Conservation (phyloP, 2,113 vertebrate genomes). For the Hymenochirus boettgeri region DNA sequence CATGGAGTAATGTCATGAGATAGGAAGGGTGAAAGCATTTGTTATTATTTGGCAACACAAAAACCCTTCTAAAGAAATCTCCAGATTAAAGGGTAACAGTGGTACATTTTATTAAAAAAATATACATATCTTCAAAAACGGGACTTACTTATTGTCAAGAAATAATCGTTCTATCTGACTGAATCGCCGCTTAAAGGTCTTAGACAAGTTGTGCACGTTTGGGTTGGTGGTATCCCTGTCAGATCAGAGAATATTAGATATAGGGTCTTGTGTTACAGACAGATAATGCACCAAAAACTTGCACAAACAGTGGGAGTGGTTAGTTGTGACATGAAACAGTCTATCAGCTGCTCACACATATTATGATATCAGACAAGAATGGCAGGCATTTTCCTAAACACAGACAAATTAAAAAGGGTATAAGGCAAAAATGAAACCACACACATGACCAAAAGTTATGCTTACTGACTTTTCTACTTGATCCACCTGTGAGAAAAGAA, state of each 20-base stretch:
- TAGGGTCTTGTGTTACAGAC: not conserved
- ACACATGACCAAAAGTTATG: slow-evolving; percentile 46
- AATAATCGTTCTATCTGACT: slow-evolving; percentile 14
- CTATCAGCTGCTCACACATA: too few species aligned
- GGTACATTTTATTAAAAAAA: too few species aligned
- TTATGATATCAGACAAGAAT: too few species aligned
- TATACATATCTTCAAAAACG: too few species aligned
- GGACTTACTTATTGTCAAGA: slow-evolving; percentile 29
- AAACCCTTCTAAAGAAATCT: not conserved
- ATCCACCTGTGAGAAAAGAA: slow-evolving; percentile 79
- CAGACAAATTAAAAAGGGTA: too few species aligned
- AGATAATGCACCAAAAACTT: not conserved
- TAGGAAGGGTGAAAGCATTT: not conserved
- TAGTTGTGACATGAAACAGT: too few species aligned
- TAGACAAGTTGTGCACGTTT: slow-evolving; percentile 15
- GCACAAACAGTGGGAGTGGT: not conserved
- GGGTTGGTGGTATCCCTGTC: slow-evolving; percentile 20
- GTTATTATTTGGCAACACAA: slow-evolving; percentile 10
- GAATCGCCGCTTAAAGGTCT: slow-evolving; percentile 21
- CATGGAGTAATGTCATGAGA: not conserved
- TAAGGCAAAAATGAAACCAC: not conserved
- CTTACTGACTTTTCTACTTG: slow-evolving; percentile 93
- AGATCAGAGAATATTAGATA: slow-evolving; percentile 8
- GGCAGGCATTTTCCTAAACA: too few species aligned
- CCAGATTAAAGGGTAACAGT: not conserved